phyloP scores from a whole-genome alignment of 2,797 vertebrate genomes.

The Acanthurus leucopareius region DNA sequence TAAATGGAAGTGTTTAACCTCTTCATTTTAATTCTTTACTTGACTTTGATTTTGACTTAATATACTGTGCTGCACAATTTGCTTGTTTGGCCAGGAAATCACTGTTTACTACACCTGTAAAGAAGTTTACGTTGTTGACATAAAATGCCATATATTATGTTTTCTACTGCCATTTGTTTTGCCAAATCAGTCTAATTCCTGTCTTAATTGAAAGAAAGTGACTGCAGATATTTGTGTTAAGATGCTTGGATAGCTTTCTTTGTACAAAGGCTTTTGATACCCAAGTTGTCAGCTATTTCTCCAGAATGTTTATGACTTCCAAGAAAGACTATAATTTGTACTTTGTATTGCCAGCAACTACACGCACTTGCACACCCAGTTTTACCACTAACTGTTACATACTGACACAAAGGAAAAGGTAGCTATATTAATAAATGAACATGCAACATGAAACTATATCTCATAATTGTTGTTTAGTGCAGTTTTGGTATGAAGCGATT shows the following conservation, averaged over 20 bases:
- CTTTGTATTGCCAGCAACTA: neutral
- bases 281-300: neutral
- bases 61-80: too few relatives aligned
- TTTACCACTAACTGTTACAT: constrained; percentile 4
- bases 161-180: too few relatives aligned
- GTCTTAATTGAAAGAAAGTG: neutral
- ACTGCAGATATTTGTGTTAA: neutral
- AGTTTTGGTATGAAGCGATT: neutral
- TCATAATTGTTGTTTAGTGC: neutral
- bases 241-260: neutral
- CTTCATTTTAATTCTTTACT: neutral
- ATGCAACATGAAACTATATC: neutral
- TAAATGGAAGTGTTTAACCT: neutral
- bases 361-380: neutral
- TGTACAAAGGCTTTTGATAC: neutral
- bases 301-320: neutral
- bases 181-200: too few relatives aligned
- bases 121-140: too few relatives aligned
- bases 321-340: neutral
- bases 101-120: too few relatives aligned
- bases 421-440: neutral
- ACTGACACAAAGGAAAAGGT: neutral
- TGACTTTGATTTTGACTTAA: too few relatives aligned
- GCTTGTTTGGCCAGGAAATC: too few relatives aligned
- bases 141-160: too few relatives aligned